These are phyloP conservation scores for Aphis gossypii DNA, from an alignment of 1,140 invertebrate species.

Conservation along the genomic window DNA sequence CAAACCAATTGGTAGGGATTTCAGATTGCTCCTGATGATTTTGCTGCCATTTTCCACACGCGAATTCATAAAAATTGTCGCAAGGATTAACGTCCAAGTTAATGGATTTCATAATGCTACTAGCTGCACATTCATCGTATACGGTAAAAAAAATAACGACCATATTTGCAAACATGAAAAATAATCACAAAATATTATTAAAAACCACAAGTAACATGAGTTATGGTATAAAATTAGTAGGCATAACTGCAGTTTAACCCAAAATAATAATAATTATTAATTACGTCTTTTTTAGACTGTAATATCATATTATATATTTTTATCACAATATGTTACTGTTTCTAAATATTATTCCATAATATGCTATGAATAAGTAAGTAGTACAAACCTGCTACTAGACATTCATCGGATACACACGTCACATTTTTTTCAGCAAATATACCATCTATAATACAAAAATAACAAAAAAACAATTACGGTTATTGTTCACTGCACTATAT, in stretches of 20 bases:
- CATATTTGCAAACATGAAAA: neutral
- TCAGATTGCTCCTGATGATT: neutral
- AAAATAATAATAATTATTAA: too few species aligned
- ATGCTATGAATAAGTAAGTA: neutral
- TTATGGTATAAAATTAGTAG: neutral
- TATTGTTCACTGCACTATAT: too few species aligned
- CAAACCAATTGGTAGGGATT: conserved; percentile 35
- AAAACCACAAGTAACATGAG: neutral
- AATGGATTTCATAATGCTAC: conserved; percentile 83
- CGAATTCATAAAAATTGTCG: conserved; percentile 92
- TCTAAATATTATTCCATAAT: neutral
- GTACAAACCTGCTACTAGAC: conserved; percentile 14
- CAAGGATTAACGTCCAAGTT: conserved; percentile 84
- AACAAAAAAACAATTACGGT: neutral
- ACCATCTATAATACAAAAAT: neutral
- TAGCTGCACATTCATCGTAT: conserved; percentile 68
- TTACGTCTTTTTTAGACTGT: neutral
- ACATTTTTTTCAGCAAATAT: too few species aligned
- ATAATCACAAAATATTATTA: neutral
- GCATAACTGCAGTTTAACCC: too few species aligned
- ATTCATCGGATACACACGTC: neutral
- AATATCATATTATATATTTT: neutral
- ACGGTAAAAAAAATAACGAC: neutral
- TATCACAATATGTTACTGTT: too few species aligned
- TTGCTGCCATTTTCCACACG: conserved; percentile 80